These are phyloP conservation scores for Rhinophrynus dorsalis DNA, from an alignment of 2,797 vertebrate species.

Conservation along the genomic window DNA sequence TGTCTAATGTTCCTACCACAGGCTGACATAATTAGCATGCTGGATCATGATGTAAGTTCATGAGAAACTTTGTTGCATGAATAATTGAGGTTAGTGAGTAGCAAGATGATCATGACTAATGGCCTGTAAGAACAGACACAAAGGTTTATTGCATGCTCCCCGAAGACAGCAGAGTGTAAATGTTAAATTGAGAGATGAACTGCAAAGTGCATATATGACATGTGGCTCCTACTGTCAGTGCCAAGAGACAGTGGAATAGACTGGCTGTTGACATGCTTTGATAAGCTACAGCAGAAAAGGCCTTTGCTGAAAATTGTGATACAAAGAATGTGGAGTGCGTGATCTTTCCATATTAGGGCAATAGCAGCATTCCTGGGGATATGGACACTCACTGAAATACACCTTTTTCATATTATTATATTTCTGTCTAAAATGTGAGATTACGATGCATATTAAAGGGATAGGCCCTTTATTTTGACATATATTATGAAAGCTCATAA, in stretches of 20 bases:
- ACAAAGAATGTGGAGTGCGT: background rate
- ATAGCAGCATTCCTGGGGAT: too few relatives aligned
- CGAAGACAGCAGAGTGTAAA: constrained; percentile 40
- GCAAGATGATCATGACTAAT: background rate
- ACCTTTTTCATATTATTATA: too few relatives aligned
- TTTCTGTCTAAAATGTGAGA: too few relatives aligned
- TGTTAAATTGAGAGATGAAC: constrained; percentile 30
- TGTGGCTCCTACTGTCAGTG: constrained; percentile 25
- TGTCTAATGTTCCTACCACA: background rate
- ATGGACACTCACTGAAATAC: too few relatives aligned
- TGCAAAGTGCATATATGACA: constrained; percentile 20
- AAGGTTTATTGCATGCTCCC: background rate
- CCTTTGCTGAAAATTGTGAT: constrained; percentile 26
- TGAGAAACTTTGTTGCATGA: background rate
- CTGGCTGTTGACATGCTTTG: constrained; percentile 26
- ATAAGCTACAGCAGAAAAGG: constrained; percentile 39
- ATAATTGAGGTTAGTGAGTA: background rate
- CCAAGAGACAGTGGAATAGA: constrained; percentile 29
- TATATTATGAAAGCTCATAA: too few relatives aligned
- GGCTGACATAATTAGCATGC: background rate
- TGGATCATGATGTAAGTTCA: background rate
- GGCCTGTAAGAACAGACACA: background rate
- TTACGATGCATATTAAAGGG: too few relatives aligned
- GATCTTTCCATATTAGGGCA: constrained; percentile 20
- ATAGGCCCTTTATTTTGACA: too few relatives aligned